A percentile compares a stretch with the other conserved stretches of the same genome.
These are phyloP conservation scores for Lepus americanus DNA, from an alignment of 2,113 vertebrate species.

Conservation along the genomic window DNA sequence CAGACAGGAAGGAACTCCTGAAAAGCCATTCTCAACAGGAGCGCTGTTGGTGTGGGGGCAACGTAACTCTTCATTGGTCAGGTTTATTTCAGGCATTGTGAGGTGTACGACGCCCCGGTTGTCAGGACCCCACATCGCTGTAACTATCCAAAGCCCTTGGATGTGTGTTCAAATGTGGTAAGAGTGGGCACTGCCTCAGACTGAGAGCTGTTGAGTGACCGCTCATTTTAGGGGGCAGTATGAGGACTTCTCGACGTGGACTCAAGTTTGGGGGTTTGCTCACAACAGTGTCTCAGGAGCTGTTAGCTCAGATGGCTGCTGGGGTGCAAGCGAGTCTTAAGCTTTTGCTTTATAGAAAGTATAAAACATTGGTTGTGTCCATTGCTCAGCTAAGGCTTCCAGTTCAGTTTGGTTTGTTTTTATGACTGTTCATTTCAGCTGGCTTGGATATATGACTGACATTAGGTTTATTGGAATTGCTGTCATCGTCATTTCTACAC, in stretches of 20 bases:
- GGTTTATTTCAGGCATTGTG: background rate
- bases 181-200: too few relatives aligned
- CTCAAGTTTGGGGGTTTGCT: background rate
- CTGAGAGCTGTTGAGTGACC: background rate
- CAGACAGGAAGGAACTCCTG: background rate
- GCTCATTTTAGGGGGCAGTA: background rate
- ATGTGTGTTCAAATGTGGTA: background rate
- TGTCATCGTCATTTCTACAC: background rate
- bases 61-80: background rate
- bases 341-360: conserved; percentile 67
- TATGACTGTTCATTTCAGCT: conserved; percentile 70
- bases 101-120: background rate
- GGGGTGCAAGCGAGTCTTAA: background rate
- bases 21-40: background rate
- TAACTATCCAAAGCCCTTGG: background rate
- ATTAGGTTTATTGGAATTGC: conserved; percentile 69
- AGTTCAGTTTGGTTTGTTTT: conserved; percentile 73
- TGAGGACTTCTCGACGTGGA: background rate
- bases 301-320: background rate
- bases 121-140: background rate
- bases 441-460: conserved; percentile 60
- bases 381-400: conserved; percentile 76
- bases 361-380: conserved; percentile 66
- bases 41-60: background rate
- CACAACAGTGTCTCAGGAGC: background rate